phyloP scores from a whole-genome alignment of 2,797 vertebrate species.

The Ciconia nigra region DNA sequence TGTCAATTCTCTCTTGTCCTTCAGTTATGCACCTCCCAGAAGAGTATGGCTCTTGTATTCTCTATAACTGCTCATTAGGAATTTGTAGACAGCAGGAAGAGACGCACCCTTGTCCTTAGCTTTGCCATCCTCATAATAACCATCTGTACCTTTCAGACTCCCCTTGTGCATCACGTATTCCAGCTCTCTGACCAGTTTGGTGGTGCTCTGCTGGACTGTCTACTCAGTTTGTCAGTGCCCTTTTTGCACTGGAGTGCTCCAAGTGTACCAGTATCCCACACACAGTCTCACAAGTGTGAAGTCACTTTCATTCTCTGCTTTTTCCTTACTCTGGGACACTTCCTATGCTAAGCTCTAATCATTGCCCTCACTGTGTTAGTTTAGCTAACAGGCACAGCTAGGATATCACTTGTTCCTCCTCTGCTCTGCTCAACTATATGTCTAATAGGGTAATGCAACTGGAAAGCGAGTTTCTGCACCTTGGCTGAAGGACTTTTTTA shows the following conservation, averaged over 20 bases:
- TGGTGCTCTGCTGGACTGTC: neutral
- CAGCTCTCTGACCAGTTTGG: neutral
- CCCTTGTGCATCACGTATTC: neutral
- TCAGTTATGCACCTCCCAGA: neutral
- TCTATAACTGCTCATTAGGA: neutral
- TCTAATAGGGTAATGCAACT: neutral
- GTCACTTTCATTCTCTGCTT: neutral
- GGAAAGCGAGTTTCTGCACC: neutral
- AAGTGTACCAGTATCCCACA: neutral
- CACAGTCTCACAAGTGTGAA: neutral
- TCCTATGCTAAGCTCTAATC: neutral
- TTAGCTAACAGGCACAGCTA: neutral
- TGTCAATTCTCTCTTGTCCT: neutral
- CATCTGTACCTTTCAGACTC: neutral
- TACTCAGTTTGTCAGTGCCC: neutral
- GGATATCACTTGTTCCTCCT: neutral
- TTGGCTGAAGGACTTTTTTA: neutral
- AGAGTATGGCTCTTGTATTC: neutral
- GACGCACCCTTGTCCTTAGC: accelerated
- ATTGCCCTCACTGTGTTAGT: neutral
- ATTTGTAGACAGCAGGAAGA: neutral
- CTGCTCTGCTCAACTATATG: neutral
- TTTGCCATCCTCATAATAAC: neutral
- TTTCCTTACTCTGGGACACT: neutral
- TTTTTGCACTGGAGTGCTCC: neutral